Evolutionary conservation across 2,113 vertebrate genomes (phyloP).

Genomic region (Phylloscopus trochilus): DNA sequence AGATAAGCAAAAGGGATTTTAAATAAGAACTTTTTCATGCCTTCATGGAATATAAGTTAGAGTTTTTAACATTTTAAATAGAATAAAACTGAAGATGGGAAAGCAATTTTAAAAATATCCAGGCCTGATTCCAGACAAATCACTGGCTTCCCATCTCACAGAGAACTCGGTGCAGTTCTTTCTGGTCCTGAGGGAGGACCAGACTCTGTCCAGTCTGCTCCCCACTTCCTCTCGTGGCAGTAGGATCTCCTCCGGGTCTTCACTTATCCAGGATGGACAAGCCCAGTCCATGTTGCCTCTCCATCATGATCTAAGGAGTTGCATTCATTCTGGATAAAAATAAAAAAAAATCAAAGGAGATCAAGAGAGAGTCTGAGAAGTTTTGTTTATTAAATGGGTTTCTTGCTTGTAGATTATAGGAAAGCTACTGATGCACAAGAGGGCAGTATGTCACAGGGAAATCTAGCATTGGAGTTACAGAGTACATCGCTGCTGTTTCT

Average conservation of each 20-base stretch:
- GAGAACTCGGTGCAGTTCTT: neutral
- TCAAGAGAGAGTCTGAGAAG: neutral
- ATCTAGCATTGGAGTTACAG: neutral
- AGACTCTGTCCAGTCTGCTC: neutral
- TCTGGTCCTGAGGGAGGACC: neutral
- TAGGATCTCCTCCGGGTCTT: neutral
- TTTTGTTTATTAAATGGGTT: neutral
- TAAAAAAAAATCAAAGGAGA: neutral
- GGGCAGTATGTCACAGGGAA: constrained; percentile 74
- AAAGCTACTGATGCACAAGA: constrained; percentile 54
- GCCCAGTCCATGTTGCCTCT: rapidly evolving
- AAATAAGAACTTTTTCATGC: neutral
- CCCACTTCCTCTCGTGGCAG: neutral
- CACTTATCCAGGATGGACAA: neutral
- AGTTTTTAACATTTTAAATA: neutral
- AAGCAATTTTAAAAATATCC: neutral
- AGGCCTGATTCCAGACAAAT: neutral
- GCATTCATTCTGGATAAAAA: neutral
- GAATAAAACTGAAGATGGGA: neutral
- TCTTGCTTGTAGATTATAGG: neutral
- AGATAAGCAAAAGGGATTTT: neutral
- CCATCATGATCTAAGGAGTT: neutral
- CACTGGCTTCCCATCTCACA: neutral
- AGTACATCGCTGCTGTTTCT: neutral
- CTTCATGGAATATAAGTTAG: neutral